Conservation (phyloP, 2,888 invertebrate genomes). For the Phaedon cochleariae region DNA sequence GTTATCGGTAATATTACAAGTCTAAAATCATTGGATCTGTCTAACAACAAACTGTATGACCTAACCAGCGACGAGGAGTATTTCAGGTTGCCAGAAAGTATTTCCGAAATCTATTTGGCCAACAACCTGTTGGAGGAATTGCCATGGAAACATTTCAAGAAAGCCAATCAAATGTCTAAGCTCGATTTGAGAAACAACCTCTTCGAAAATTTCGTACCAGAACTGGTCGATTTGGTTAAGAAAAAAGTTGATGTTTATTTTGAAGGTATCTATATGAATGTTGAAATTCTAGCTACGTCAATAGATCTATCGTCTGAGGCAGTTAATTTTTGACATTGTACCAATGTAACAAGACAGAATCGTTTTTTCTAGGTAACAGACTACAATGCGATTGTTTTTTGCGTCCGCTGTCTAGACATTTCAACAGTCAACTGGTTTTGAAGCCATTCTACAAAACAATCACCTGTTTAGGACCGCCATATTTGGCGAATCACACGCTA, state of each 20-base stretch:
- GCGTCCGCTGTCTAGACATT: conserved; percentile 74
- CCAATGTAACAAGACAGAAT: neutral
- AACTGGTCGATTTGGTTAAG: conserved; percentile 71
- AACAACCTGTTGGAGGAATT: conserved; percentile 69
- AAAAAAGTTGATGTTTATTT: conserved; percentile 69
- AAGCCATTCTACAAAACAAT: conserved; percentile 67
- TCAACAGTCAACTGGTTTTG: conserved; percentile 63
- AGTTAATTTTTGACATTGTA: too few species aligned
- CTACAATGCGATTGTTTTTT: conserved; percentile 80
- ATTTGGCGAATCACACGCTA: conserved; percentile 66
- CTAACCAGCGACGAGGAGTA: conserved; percentile 68
- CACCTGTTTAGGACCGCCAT: conserved; percentile 70
- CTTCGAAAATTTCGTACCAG: conserved; percentile 71
- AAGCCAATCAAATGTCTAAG: conserved; percentile 65
- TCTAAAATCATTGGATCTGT: conserved; percentile 78
- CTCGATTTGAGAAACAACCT: conserved; percentile 77
- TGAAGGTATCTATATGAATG: conserved; percentile 70
- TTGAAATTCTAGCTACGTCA: too few species aligned
- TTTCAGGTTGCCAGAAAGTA: conserved; percentile 70
- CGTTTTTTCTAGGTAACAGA: conserved; percentile 70
- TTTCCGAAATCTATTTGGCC: conserved; percentile 68
- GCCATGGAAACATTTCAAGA: conserved; percentile 70
- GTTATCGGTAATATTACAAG: conserved; percentile 85
- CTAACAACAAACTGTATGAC: conserved; percentile 80
- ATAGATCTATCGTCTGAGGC: too few species aligned